A percentile compares a stretch with the other conserved stretches of the same genome.
Conservation (phyloP, 2,888 invertebrate species). For the Orthosia incerta region DNA sequence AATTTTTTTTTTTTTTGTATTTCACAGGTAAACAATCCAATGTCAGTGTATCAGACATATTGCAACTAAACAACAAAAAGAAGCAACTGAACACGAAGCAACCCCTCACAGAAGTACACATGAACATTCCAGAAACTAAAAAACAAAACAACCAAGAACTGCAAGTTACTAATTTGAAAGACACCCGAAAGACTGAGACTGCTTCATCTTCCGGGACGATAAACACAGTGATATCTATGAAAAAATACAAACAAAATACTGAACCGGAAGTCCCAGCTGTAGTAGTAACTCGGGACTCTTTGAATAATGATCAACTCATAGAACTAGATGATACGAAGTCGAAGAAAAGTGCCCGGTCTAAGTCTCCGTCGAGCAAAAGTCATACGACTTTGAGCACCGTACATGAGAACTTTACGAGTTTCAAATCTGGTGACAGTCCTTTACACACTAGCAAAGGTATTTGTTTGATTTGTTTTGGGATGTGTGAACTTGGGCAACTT, state of each 20-base stretch:
- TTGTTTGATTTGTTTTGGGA: conserved; percentile 3
- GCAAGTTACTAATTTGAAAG: conserved; percentile 77
- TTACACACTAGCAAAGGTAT: conserved; percentile 78
- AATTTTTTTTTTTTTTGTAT: no score
- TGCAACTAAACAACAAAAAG: conserved; percentile 77
- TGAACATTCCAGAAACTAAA: conserved; percentile 76
- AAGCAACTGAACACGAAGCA: conserved; percentile 74
- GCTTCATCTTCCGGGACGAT: conserved; percentile 81
- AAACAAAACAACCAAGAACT: conserved; percentile 66
- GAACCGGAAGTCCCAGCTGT: conserved; percentile 73
- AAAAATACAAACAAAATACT: conserved; percentile 71
- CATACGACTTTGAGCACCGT: conserved; percentile 85
- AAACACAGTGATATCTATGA: conserved; percentile 79
- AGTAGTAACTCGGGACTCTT: conserved; percentile 70
- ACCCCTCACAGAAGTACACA: conserved; percentile 79
- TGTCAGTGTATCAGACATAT: conserved; percentile 81
- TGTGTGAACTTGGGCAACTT: conserved; percentile 11
- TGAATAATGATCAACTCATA: conserved; percentile 45
- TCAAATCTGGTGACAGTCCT: conserved; percentile 82
- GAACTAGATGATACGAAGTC: conserved; percentile 60
- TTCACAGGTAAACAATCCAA: conserved; percentile 82
- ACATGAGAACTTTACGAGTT: conserved; percentile 81
- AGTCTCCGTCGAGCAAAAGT: conserved; percentile 83
- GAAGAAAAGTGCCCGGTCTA: conserved; percentile 74
- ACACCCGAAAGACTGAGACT: conserved; percentile 76